phyloP scores from a whole-genome alignment of 1,140 invertebrate genomes.

The Nixonia krombeini region DNA sequence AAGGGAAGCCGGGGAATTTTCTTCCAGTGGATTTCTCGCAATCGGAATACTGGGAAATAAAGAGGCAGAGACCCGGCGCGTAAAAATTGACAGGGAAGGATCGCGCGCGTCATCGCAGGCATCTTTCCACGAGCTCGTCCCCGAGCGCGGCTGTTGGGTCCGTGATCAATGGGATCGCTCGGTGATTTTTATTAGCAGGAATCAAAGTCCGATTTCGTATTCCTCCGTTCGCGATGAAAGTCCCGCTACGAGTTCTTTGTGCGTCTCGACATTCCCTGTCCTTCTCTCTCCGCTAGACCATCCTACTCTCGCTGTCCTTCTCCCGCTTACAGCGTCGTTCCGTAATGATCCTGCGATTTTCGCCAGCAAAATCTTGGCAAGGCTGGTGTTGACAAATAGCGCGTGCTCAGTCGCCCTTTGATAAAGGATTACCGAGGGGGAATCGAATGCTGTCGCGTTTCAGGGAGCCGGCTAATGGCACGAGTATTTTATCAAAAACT shows the following conservation, averaged over 20 bases:
- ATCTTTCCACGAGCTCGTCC: not conserved
- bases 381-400: slow-evolving; percentile 52
- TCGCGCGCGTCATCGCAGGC: not conserved
- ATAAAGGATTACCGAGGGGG: slow-evolving; percentile 46
- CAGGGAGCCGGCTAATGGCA: slow-evolving; percentile 42
- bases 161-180: not conserved
- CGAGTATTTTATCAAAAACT: slow-evolving; percentile 47
- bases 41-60: slow-evolving; percentile 18
- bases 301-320: too few relatives aligned
- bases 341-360: slow-evolving; percentile 44
- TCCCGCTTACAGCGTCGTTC: slow-evolving; percentile 1
- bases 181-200: slow-evolving; percentile 35
- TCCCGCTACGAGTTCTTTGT: slow-evolving; percentile 8
- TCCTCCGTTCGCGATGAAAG: slow-evolving; percentile 5
- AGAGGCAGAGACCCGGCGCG: not conserved
- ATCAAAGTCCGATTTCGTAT: slow-evolving; percentile 25
- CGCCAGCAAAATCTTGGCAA: slow-evolving; percentile 33
- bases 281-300: not conserved
- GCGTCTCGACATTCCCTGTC: slow-evolving; percentile 6
- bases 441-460: slow-evolving; percentile 45
- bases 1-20: slow-evolving; percentile 9
- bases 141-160: not conserved
- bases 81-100: slow-evolving; percentile 7
- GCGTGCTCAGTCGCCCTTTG: slow-evolving; percentile 39
- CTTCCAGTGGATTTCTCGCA: slow-evolving; percentile 10